A percentile compares a stretch with the other conserved stretches of the same genome.
Evolutionary conservation across 2,113 vertebrate species (phyloP).

Genomic region (Tautogolabrus adspersus): DNA sequence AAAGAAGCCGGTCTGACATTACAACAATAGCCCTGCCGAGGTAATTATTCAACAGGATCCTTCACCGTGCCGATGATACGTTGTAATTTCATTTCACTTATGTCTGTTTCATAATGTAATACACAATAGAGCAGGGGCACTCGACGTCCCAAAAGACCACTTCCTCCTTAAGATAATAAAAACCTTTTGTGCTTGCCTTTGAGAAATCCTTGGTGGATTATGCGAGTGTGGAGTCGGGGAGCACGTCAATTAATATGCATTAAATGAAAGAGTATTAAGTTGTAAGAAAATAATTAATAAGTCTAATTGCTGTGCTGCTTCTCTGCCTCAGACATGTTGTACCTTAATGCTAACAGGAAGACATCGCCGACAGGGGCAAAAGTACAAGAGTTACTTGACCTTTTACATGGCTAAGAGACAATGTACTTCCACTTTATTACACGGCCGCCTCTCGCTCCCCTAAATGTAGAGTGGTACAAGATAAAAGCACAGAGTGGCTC

Average conservation of each 20-base stretch:
- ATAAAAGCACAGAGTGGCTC: conserved; percentile 43
- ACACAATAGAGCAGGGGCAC: conserved; percentile 73
- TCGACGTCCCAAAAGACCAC: conserved; percentile 78
- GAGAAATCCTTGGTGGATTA: conserved; percentile 82
- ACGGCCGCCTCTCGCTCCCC: conserved; percentile 34
- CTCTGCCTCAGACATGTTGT: conserved; percentile 32
- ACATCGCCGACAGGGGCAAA: conserved; percentile 20
- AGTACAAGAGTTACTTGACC: conserved; percentile 55
- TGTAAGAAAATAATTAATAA: conserved; percentile 80
- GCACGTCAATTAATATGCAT: conserved; percentile 82
- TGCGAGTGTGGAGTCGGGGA: conserved; percentile 64
- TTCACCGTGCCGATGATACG: conserved; percentile 72
- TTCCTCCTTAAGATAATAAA: conserved; percentile 81
- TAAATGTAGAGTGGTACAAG: conserved; percentile 34
- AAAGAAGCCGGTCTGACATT: conserved; percentile 66
- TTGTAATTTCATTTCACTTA: conserved; percentile 83
- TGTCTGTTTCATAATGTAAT: conserved; percentile 76
- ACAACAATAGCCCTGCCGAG: conserved; percentile 69
- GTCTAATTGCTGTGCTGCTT: conserved; percentile 68
- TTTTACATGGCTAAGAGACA: conserved; percentile 58
- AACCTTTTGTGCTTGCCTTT: conserved; percentile 81
- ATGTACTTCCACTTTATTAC: conserved; percentile 53
- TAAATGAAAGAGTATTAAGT: conserved; percentile 82
- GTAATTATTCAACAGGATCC: conserved; percentile 76
- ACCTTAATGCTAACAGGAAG: conserved; percentile 51